These are phyloP conservation scores for Corythornis cristatus DNA, from an alignment of 2,113 vertebrate genomes.

Conservation along the genomic window DNA sequence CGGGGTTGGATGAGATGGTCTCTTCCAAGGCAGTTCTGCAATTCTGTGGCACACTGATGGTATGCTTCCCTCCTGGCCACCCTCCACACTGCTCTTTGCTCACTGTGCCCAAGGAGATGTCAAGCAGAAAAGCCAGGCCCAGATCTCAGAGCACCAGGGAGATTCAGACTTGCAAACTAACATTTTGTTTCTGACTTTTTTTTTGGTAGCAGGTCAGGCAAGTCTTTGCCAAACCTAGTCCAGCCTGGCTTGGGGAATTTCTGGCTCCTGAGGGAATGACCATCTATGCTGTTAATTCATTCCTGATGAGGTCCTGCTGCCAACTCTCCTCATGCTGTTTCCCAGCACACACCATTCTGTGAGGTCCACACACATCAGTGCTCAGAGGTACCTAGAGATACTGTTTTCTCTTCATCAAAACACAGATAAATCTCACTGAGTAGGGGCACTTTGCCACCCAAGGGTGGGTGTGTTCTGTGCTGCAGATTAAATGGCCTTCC, in stretches of 20 bases:
- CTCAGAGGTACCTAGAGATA: not conserved
- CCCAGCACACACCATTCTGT: not conserved
- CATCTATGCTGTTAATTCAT: not conserved
- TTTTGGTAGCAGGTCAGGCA: not conserved
- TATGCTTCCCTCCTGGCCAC: not conserved
- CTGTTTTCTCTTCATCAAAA: not conserved
- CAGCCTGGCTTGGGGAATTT: not conserved
- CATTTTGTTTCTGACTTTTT: not conserved
- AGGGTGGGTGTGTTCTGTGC: not conserved
- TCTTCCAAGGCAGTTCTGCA: not conserved
- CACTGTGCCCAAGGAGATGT: accelerated
- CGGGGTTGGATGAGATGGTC: not conserved
- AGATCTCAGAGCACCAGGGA: not conserved
- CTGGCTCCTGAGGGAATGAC: not conserved
- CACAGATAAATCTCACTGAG: not conserved
- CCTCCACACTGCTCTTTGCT: not conserved
- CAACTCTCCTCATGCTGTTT: not conserved
- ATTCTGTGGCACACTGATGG: not conserved
- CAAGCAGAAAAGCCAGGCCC: not conserved
- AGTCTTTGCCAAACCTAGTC: not conserved
- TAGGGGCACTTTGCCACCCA: not conserved
- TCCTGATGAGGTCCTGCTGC: no score
- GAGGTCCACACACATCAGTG: no score
- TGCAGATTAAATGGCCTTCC: not conserved
- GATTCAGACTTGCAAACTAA: not conserved